Evolutionary conservation across 2,888 invertebrate genomes (phyloP).

Genomic region (Capitulum mitella): DNA sequence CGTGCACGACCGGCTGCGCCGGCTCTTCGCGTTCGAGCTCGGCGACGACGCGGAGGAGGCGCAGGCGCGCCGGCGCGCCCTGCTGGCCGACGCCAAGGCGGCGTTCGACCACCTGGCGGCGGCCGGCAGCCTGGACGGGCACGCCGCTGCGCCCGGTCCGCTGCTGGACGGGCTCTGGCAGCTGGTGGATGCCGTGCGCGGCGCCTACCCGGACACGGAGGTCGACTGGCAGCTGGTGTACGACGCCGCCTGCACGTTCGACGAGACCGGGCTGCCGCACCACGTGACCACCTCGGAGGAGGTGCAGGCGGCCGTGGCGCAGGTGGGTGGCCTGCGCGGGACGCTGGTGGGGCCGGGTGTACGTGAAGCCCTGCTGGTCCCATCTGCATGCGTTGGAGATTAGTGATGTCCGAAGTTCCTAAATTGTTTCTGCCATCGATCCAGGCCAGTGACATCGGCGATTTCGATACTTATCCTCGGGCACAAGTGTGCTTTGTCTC

Average conservation of each 20-base stretch:
- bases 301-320: constrained; percentile 55
- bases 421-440: too few species aligned
- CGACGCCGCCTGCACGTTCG: constrained; percentile 81
- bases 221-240: constrained; percentile 74
- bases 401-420: too few species aligned
- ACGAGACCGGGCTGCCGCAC: constrained; percentile 75
- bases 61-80: background rate
- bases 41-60: background rate
- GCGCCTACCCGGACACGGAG: background rate
- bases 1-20: constrained; percentile 53
- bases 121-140: background rate
- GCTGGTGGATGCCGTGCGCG: background rate
- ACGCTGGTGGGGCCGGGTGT: too few species aligned
- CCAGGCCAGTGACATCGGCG: too few species aligned
- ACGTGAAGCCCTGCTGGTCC: too few species aligned
- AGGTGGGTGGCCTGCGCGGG: too few species aligned
- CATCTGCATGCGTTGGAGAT: too few species aligned
- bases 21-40: background rate
- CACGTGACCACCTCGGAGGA: constrained; percentile 66
- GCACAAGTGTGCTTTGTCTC: too few species aligned
- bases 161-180: background rate
- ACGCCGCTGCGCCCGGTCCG: background rate
- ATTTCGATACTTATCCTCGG: too few species aligned
- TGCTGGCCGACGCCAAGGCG: background rate
- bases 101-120: background rate